phyloP scores from a whole-genome alignment of 2,113 vertebrate genomes.

The Melanerpes formicivorus region DNA sequence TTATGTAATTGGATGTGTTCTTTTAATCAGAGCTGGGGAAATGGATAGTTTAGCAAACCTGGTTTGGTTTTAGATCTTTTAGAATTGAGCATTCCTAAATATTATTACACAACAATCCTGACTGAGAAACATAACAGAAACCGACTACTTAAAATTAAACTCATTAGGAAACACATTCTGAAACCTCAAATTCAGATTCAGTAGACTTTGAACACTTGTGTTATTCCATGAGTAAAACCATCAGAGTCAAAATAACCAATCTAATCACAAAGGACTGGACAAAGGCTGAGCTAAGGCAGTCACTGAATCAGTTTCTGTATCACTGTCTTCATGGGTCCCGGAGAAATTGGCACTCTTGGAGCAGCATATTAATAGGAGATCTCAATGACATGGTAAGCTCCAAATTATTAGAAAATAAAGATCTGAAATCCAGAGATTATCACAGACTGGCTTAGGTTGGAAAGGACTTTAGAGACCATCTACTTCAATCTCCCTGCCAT shows the following conservation, averaged over 20 bases:
- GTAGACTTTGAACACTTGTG: not conserved
- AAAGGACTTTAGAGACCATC: too few relatives aligned
- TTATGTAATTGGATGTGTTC: conserved; percentile 62
- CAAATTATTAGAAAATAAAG: not conserved
- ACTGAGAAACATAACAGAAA: not conserved
- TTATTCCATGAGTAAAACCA: not conserved
- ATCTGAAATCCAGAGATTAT: not conserved
- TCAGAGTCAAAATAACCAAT: not conserved
- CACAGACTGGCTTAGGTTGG: too few relatives aligned
- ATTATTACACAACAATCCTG: not conserved
- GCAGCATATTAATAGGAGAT: not conserved
- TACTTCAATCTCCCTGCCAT: too few relatives aligned
- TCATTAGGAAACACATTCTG: not conserved
- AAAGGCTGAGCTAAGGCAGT: not conserved
- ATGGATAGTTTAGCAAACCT: conserved; percentile 54
- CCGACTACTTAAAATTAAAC: not conserved
- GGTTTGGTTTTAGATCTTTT: conserved; percentile 25
- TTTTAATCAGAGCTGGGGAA: conserved; percentile 64
- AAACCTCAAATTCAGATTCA: not conserved
- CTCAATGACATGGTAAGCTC: not conserved
- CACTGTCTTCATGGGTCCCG: not conserved
- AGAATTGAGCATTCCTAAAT: conserved; percentile 7
- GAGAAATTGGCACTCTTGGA: fast-evolving
- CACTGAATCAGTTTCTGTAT: not conserved
- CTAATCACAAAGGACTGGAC: too few relatives aligned